phyloP scores from a whole-genome alignment of 2,113 vertebrate species.

The Myiagra hebetior region DNA sequence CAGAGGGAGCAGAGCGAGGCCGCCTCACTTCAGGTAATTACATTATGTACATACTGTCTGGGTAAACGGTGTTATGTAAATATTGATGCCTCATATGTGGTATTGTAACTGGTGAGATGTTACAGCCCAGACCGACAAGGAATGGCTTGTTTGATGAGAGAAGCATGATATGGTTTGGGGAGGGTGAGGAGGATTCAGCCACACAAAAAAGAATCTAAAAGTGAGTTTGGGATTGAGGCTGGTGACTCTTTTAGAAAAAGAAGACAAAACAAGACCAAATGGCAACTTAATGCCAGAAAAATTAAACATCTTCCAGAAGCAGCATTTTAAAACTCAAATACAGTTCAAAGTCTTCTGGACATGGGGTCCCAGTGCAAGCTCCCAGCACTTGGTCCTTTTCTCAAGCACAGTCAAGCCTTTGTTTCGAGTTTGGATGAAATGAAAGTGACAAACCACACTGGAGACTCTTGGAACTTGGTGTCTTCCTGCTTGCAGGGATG shows the following conservation, averaged over 20 bases:
- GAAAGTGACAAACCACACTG: background rate
- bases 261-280: background rate
- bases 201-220: background rate
- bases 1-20: background rate
- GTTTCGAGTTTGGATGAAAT: background rate
- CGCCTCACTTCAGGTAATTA: background rate
- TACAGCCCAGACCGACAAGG: background rate
- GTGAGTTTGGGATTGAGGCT: background rate
- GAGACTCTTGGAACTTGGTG: background rate
- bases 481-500: background rate
- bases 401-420: background rate
- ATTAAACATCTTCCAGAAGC: constrained; percentile 32
- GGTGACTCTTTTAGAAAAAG: background rate
- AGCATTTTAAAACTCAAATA: constrained; percentile 54
- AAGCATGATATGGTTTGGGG: background rate
- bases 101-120: background rate
- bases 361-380: background rate
- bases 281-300: background rate
- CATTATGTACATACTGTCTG: background rate
- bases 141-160: background rate
- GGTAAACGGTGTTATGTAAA: constrained; percentile 9
- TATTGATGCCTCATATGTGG: background rate
- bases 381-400: background rate
- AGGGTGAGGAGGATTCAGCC: background rate
- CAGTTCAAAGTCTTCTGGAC: background rate